phyloP scores from a whole-genome alignment of 2,888 invertebrate species.

The Watsonalla cultraria region DNA sequence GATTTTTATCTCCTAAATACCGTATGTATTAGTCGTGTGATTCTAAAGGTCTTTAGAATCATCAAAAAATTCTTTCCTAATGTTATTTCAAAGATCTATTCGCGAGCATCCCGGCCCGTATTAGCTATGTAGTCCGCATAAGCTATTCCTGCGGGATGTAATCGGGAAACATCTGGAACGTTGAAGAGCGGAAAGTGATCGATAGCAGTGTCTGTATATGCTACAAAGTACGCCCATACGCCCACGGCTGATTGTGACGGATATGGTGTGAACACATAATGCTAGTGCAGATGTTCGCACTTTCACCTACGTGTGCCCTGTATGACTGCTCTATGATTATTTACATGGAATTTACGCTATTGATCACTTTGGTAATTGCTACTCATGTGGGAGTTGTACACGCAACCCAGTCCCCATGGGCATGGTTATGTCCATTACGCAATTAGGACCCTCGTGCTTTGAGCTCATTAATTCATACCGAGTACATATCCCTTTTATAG shows the following conservation, averaged over 20 bases:
- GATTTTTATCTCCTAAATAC: too few relatives aligned
- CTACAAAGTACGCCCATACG: slow-evolving; percentile 33
- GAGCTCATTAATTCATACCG: slow-evolving; percentile 22
- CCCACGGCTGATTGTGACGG: slow-evolving; percentile 37
- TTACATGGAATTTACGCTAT: slow-evolving; percentile 38
- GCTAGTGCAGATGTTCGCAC: slow-evolving; percentile 50
- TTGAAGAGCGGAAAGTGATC: slow-evolving; percentile 15
- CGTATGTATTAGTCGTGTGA: too few relatives aligned
- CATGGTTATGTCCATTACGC: slow-evolving; percentile 26
- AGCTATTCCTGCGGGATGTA: not conserved
- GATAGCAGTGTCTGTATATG: slow-evolving; percentile 14
- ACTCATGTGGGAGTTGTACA: too few relatives aligned
- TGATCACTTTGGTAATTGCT: slow-evolving; percentile 7
- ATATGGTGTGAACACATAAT: slow-evolving; percentile 37
- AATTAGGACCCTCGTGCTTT: slow-evolving; percentile 26
- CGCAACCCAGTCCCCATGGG: slow-evolving; percentile 13
- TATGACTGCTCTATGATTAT: not conserved
- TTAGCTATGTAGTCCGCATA: too few relatives aligned
- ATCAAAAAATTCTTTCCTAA: too few relatives aligned
- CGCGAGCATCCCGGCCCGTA: too few relatives aligned
- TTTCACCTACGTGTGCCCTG: slow-evolving; percentile 59
- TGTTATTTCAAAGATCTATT: too few relatives aligned
- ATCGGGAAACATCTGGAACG: slow-evolving; percentile 1
- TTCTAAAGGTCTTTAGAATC: too few relatives aligned
- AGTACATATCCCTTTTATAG: slow-evolving; percentile 16